A percentile compares a stretch with the other conserved stretches of the same genome.
These are phyloP conservation scores for Neoaliturus tenellus DNA, from an alignment of 2,888 invertebrate species.

Conservation along the genomic window DNA sequence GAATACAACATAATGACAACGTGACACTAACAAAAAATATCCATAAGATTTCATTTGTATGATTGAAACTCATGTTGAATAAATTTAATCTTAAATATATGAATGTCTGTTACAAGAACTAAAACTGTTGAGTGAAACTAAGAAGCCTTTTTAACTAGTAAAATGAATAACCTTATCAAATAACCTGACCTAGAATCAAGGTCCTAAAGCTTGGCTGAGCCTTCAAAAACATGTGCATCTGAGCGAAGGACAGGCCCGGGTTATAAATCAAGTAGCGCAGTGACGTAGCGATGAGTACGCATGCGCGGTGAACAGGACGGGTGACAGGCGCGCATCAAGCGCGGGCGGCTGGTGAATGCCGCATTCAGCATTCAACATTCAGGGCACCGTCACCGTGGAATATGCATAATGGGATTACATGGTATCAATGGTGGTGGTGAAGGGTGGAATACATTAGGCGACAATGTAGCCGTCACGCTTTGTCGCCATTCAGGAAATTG, in stretches of 20 bases:
- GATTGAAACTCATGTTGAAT: no score
- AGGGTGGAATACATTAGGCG: constrained; percentile 44
- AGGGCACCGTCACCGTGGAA: constrained; percentile 36
- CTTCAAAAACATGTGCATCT: not conserved
- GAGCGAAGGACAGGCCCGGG: not conserved
- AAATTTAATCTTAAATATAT: no score
- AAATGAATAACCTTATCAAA: no score
- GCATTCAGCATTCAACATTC: constrained; percentile 36
- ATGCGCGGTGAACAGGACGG: not conserved
- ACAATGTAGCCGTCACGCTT: constrained; percentile 26
- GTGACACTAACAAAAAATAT: no score
- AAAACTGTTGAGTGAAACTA: no score
- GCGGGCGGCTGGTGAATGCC: not conserved
- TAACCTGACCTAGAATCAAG: not conserved
- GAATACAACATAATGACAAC: no score
- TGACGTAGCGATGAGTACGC: not conserved
- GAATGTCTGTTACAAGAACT: no score
- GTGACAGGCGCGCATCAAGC: not conserved
- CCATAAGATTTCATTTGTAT: no score
- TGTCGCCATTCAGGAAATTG: constrained; percentile 40
- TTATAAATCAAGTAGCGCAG: not conserved
- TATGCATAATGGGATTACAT: constrained; percentile 47
- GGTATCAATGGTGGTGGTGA: constrained; percentile 15
- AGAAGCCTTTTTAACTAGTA: no score
- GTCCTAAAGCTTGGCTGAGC: not conserved